These are phyloP conservation scores for Drosophila mercatorum DNA, from an alignment of 2,888 invertebrate genomes.

Conservation along the genomic window DNA sequence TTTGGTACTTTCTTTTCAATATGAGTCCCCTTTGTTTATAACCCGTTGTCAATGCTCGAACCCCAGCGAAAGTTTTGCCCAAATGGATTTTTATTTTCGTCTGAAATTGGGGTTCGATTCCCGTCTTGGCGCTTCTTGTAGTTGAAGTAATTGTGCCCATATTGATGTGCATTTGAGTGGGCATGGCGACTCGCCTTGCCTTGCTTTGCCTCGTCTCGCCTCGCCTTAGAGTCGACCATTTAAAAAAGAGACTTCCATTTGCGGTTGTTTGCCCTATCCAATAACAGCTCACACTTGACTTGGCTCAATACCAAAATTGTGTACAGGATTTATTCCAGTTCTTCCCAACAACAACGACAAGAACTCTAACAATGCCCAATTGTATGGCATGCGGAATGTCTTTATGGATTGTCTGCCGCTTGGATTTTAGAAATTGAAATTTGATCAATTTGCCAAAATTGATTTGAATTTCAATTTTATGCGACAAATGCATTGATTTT, in stretches of 20 bases:
- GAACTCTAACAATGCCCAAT: constrained; percentile 7
- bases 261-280: constrained; percentile 39
- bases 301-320: constrained; percentile 10
- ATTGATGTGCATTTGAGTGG: constrained; percentile 48
- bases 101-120: constrained; percentile 21
- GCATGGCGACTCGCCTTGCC: constrained; percentile 9
- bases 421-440: constrained; percentile 12
- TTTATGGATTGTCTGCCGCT: constrained; percentile 12
- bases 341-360: background rate
- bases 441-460: constrained; percentile 11
- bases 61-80: constrained; percentile 18
- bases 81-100: constrained; percentile 38
- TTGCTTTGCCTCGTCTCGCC: background rate
- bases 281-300: constrained; percentile 39
- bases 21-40: constrained; percentile 53
- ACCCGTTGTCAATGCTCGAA: constrained; percentile 44
- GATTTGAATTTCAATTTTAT: constrained; percentile 14
- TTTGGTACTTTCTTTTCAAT: constrained; percentile 58
- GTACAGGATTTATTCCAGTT: constrained; percentile 1
- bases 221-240: constrained; percentile 10
- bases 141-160: constrained; percentile 51
- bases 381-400: constrained; percentile 9
- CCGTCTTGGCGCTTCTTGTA: constrained; percentile 13
- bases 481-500: constrained; percentile 12
- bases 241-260: constrained; percentile 31